Evolutionary conservation across 2,113 vertebrate genomes (phyloP), one percentile per base, ranked within the genome.

Genomic region (Columbina picui): DNA sequence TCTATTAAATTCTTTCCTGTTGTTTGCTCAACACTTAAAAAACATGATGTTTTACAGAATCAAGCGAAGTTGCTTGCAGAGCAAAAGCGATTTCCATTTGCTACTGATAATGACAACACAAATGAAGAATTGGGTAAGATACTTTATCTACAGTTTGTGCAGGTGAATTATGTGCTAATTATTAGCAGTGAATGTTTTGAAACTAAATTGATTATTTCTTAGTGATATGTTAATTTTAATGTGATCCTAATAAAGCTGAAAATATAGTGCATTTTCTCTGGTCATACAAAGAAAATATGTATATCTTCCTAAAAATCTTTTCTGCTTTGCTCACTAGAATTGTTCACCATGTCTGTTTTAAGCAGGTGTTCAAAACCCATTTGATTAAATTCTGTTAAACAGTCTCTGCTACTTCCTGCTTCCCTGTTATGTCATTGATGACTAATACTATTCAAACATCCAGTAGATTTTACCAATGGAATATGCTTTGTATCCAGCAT

Each of bases 71-170:
- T 98, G 81, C 98, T 99, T 89, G 99, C 99, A 53, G 99, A 99
- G 73, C 99, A 99, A 90, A 99, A 98, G 84, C 98, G 98, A 94
- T 98, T 99, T 96, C 99, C 99, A 6, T 99, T 99, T 98, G 98
- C 99, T 30, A 99, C 99, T 41, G 98, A 99, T 45, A 98, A 99
- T 93, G 98, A 98, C 87, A 99, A 98, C 97, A 99, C 98, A 84
- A 99, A 99, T 87, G 99, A 99, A 96, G 99, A 99, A 84, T 95
- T 99, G 17, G 99, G 99, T 99, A 97, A 98, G 98, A 67, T 65
- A 26, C 21, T 45, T 67, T 71, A 30, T 41, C 10, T 87, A 52
- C 94, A 17, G n/a, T 84, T 93, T 94, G 16, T 88, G 53, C 9
- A 77, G 71, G 21, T 90, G 64, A 77, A 64, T 55, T 30, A 18